Evolutionary conservation across 1,140 invertebrate genomes (phyloP).

Genomic region (Halyomorpha halys): DNA sequence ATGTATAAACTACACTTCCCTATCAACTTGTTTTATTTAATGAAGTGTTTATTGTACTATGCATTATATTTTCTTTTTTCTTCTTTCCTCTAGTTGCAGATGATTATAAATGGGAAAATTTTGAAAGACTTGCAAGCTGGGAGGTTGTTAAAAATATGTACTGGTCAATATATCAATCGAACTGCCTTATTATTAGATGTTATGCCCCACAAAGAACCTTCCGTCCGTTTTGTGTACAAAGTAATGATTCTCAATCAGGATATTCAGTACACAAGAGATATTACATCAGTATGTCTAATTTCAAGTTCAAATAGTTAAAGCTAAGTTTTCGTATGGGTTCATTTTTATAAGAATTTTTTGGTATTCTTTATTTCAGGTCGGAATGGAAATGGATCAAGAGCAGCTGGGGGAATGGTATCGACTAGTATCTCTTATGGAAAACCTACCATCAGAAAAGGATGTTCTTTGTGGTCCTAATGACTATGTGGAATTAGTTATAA

Average conservation of each 20-base stretch:
- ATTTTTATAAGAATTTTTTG: not conserved
- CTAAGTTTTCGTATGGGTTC: too few relatives aligned
- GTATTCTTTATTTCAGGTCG: not conserved
- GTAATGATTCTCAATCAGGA: not conserved
- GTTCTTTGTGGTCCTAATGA: conserved; percentile 2
- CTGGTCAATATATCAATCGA: not conserved
- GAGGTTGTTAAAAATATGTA: not conserved
- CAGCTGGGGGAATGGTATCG: not conserved
- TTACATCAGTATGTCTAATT: not conserved
- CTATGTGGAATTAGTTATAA: not conserved
- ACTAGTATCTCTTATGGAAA: not conserved
- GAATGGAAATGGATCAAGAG: conserved; percentile 3
- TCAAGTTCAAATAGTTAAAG: not conserved
- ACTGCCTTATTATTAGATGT: not conserved
- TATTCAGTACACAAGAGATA: not conserved
- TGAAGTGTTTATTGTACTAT: too few relatives aligned
- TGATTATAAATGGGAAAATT: conserved; percentile 7
- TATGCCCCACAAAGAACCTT: not conserved
- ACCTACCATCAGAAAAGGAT: not conserved
- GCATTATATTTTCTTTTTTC: conserved; percentile 3
- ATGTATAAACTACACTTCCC: too few relatives aligned
- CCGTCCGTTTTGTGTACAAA: not conserved
- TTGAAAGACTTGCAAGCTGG: not conserved
- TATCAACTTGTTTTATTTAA: too few relatives aligned
- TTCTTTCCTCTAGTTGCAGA: not conserved